Evolutionary conservation across 2,888 invertebrate genomes (phyloP).

Genomic region (Electrophaes corylata): DNA sequence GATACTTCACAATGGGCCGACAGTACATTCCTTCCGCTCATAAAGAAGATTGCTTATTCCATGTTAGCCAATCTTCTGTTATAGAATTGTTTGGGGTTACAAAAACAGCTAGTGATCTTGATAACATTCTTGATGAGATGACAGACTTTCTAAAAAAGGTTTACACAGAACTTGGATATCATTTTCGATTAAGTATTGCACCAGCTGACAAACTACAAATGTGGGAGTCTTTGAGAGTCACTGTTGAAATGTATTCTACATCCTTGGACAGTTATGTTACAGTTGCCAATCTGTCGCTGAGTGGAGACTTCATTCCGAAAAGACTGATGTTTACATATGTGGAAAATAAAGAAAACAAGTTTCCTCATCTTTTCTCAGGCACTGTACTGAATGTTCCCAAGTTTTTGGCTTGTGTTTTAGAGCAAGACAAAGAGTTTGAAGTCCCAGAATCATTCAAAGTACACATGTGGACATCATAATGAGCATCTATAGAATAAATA

Average conservation of each 20-base stretch:
- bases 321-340: conserved; percentile 88
- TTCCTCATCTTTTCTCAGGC: conserved; percentile 88
- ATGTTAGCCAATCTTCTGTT: conserved; percentile 88
- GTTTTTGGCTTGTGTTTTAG: conserved; percentile 89
- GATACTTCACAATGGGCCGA: conserved; percentile 88
- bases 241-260: conserved; percentile 90
- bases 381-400: conserved; percentile 89
- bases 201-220: conserved; percentile 85
- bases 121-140: conserved; percentile 83
- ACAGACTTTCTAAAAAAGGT: conserved; percentile 78
- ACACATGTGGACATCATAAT: conserved; percentile 54
- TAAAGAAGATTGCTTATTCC: conserved; percentile 83
- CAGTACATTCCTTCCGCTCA: conserved; percentile 84
- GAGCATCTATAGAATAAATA: not conserved
- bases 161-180: conserved; percentile 87
- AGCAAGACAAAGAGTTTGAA: conserved; percentile 78
- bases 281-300: conserved; percentile 89
- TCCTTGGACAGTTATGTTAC: conserved; percentile 86
- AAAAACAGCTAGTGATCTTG: conserved; percentile 73
- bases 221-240: conserved; percentile 88
- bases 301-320: conserved; percentile 90
- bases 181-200: conserved; percentile 86
- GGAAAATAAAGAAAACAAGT: conserved; percentile 83
- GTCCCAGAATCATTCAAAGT: conserved; percentile 62
- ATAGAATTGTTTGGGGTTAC: conserved; percentile 87